These are phyloP conservation scores for Deilephila elpenor DNA, from an alignment of 2,888 invertebrate species.

Conservation along the genomic window DNA sequence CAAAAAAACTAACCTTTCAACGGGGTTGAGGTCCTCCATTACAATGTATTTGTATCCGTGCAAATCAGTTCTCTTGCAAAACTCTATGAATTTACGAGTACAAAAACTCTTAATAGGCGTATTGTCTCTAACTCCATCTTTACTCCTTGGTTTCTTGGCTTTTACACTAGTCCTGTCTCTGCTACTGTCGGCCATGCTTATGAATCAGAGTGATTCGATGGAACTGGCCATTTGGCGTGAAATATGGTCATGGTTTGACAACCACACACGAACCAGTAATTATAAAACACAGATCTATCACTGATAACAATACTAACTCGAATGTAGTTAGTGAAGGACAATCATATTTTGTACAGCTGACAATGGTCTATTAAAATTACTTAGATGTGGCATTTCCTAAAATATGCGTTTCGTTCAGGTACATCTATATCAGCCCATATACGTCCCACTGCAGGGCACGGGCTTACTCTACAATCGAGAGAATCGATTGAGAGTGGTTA, in stretches of 20 bases:
- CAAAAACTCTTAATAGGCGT: conserved; percentile 49
- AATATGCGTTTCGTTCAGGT: no score
- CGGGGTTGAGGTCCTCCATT: conserved; percentile 80
- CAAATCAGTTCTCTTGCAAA: conserved; percentile 87
- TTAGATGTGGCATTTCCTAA: no score
- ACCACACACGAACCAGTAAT: conserved; percentile 55
- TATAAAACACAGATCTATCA: conserved; percentile 58
- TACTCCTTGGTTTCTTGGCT: neutral
- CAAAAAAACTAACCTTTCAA: conserved; percentile 82
- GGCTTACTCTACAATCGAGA: no score
- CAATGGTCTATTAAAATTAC: no score
- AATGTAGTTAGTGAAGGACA: neutral
- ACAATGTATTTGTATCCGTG: conserved; percentile 89
- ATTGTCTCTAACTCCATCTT: conserved; percentile 34
- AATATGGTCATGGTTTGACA: conserved; percentile 50
- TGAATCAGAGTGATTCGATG: neutral
- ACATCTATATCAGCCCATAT: no score
- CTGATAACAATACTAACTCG: conserved; percentile 43
- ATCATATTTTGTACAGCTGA: neutral
- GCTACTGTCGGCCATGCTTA: neutral
- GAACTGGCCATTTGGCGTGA: conserved; percentile 40
- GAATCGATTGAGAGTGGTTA: no score
- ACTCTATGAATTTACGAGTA: conserved; percentile 74
- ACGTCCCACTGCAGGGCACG: no score
- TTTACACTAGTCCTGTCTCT: neutral